These are phyloP conservation scores for Platycheirus rosarum DNA, from an alignment of 2,888 invertebrate species.

Conservation along the genomic window DNA sequence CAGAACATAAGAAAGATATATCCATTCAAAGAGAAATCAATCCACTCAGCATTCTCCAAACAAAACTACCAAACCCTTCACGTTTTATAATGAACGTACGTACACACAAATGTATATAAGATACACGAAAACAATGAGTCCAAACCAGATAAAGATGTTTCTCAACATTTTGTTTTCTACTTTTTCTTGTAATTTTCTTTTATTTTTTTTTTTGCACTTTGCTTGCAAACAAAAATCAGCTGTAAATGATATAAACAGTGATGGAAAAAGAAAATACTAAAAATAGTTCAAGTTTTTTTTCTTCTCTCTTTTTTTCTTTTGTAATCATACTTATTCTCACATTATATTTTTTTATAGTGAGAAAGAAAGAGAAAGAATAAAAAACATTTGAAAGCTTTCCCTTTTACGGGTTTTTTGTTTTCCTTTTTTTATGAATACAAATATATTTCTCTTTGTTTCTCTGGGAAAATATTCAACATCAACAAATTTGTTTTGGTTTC, in stretches of 20 bases:
- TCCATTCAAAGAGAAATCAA: background rate
- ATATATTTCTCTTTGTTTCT: slow-evolving; percentile 25
- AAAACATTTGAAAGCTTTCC: slow-evolving; percentile 57
- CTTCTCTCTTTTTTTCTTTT: slow-evolving; percentile 12
- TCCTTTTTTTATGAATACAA: background rate
- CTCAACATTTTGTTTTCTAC: slow-evolving; percentile 15
- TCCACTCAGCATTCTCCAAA: background rate
- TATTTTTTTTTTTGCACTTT: slow-evolving; percentile 28
- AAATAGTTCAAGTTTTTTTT: slow-evolving; percentile 58
- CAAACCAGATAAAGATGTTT: slow-evolving; percentile 33
- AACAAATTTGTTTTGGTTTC: slow-evolving; percentile 61
- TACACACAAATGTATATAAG: no score
- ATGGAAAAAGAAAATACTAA: slow-evolving; percentile 38
- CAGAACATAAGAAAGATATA: slow-evolving; percentile 29
- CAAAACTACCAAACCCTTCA: no score
- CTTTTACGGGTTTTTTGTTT: slow-evolving; percentile 45
- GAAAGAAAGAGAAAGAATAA: background rate
- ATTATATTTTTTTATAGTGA: slow-evolving; percentile 2
- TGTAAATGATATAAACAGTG: slow-evolving; percentile 65
- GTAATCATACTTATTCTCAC: slow-evolving; percentile 20
- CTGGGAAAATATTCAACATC: background rate
- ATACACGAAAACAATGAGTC: background rate
- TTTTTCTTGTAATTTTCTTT: slow-evolving; percentile 14
- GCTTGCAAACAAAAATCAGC: slow-evolving; percentile 72
- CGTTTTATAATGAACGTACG: no score